Evolutionary conservation across 1,140 invertebrate genomes (phyloP).

Genomic region (Drosophila grimshawi): DNA sequence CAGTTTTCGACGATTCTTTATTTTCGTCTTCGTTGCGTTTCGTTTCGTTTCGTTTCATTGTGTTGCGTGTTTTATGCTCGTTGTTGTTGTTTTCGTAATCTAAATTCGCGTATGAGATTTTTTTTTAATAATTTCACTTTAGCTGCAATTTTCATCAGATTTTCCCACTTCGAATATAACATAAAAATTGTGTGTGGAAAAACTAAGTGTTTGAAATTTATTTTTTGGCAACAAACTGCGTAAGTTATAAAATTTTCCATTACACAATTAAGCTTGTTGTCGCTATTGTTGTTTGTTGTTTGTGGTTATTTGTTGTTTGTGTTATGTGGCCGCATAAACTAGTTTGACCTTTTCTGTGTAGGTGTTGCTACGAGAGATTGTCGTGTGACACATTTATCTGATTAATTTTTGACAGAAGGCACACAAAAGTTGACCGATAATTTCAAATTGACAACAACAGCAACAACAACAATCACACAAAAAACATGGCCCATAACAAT

Average conservation of each 20-base stretch:
- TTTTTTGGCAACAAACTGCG: constrained; percentile 25
- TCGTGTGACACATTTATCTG: constrained; percentile 70
- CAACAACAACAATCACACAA: constrained; percentile 32
- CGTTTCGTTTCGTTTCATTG: constrained; percentile 7
- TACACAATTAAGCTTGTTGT: constrained; percentile 39
- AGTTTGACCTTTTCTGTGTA: constrained; percentile 67
- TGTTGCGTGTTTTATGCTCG: constrained; percentile 31
- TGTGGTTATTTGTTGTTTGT: constrained; percentile 3
- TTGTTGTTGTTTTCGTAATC: background rate
- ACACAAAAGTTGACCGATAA: constrained; percentile 79
- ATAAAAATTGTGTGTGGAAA: background rate
- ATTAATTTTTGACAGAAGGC: constrained; percentile 75
- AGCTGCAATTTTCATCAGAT: constrained; percentile 36
- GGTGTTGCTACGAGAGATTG: constrained; percentile 42
- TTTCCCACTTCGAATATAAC: background rate
- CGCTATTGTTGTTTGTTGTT: constrained; percentile 15
- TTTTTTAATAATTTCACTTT: constrained; percentile 52
- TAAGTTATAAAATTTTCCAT: constrained; percentile 48
- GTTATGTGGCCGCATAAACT: constrained; percentile 43
- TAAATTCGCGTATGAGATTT: constrained; percentile 7
- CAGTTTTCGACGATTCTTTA: background rate
- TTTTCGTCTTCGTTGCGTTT: constrained; percentile 1
- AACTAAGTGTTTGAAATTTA: constrained; percentile 4
- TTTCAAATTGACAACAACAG: constrained; percentile 71
- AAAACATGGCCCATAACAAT: constrained; percentile 65